phyloP scores from a whole-genome alignment of 2,888 invertebrate genomes.

The Linyphia triangularis region DNA sequence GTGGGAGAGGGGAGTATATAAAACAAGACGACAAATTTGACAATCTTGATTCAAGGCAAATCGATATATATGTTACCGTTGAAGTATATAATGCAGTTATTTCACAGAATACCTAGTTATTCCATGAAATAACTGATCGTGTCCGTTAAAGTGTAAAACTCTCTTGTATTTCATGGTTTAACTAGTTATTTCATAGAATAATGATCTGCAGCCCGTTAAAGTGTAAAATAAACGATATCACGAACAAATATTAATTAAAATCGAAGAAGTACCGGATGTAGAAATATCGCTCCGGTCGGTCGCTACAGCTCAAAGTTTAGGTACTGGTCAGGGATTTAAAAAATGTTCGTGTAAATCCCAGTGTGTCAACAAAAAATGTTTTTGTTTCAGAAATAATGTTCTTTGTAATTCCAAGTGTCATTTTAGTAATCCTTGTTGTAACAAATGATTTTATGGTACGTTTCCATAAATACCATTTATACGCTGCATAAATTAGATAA shows the following conservation, averaged over 20 bases:
- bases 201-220: too few species aligned
- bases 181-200: conserved; percentile 56
- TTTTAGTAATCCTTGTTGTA: too few species aligned
- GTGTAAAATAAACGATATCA: too few species aligned
- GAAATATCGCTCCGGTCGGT: conserved; percentile 63
- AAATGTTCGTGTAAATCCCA: conserved; percentile 64
- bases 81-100: too few species aligned
- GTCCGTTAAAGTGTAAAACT: conserved; percentile 63
- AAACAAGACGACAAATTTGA: too few species aligned
- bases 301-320: conserved; percentile 70
- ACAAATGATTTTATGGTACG: conserved; percentile 58
- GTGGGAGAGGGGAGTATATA: too few species aligned
- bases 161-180: conserved; percentile 58
- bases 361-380: conserved; percentile 63
- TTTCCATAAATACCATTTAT: conserved; percentile 66
- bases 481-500: conserved; percentile 64
- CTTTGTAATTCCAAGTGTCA: too few species aligned
- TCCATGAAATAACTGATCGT: conserved; percentile 54
- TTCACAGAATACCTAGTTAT: conserved; percentile 53
- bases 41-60: too few species aligned
- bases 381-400: conserved; percentile 53
- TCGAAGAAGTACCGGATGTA: conserved; percentile 68
- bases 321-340: conserved; percentile 66
- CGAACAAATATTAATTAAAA: conserved; percentile 67
- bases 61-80: too few species aligned